Evolutionary conservation across 2,888 invertebrate species (phyloP), one percentile per base, ranked within the genome.

Genomic region (Himalopsyche tibetana): DNA sequence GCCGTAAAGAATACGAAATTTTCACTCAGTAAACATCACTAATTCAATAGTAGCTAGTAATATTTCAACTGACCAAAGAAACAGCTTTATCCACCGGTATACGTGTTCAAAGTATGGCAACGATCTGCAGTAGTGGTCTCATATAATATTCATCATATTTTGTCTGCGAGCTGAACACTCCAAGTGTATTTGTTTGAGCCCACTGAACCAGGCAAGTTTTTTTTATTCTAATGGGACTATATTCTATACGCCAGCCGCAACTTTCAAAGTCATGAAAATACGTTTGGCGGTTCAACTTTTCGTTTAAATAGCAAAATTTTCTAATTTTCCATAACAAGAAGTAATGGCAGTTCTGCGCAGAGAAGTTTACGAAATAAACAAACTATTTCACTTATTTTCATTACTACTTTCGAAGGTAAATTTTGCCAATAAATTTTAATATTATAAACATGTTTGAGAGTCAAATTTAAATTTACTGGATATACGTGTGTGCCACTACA

Each of bases 141-240:
- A 85, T 88, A 85, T 80, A 85, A 85, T 83, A 87, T 88, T 87
- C 86, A 88, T 85, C 82, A 85, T 82, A 74, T 87, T 88, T 87
- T 84, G 88, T 87, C 87, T 88, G 82, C 80, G 80, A 36, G 9
- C 51, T 28, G 82, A 56, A 82, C 81, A 51, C 45, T 42, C 51
- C 81, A 51, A 45, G 42, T 42, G 17, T 51, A 45, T 51, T 42
- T 51, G 81, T 45, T 28, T 42, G 15, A 15, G 51, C n/a, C 51
- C 19, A 81, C 81, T 51, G 51, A 45, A 15, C 81, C n/a, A 6
- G 28, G 19, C 28, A 81, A 51, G 3, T 42, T 42, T 81, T 28
- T n/a, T 81, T 45, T 81, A 81, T 81, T 45, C 81, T 51, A 45
- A 81, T 81, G 81, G 81, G 81, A 81, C 40, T 81, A 81, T 45